Evolutionary conservation across 2,113 vertebrate genomes (phyloP), one percentile per base, ranked within the genome.

Genomic region (Epinephelus lanceolatus): DNA sequence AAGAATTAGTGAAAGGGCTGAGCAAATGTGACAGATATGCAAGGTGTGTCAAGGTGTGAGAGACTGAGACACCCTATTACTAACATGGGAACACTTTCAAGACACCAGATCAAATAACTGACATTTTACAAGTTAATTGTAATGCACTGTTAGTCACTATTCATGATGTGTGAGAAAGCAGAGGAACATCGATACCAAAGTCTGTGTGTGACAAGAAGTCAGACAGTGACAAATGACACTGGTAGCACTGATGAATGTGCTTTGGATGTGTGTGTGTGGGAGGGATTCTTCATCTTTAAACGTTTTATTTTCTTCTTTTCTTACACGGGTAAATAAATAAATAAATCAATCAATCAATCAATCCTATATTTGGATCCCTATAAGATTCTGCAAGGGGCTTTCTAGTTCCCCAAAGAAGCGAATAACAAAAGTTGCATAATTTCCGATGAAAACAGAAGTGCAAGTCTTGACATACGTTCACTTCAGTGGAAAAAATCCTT

Each of bases 11-110:
- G 25, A 57, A 52, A 71, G 19, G n/a, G 2, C 60, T 23, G 14
- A 33, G 40, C 1, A 37, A 42, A 67, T 71, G 47, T 70, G 55
- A 71, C 25, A 78, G 51, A 59, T 6, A 57, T 68, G 56, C 45
- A 76, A 81, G 78, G 71, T n/a, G 81, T 83, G 74, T 37, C 81
- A 49, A 69, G 25, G 51, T 57, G 37, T 71, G 73, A 81, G 30
- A 62, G 47, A 1, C 52, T 0, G 21, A 59, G 37, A 77, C 70
- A 65, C 12, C 62, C 47, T 57, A 25, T 92, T 92, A 91, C 75
- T 89, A 91, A 90, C 47, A 49, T 84, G 78, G 59, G 53, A 87
- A 87, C 52, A 4, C n/a, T 19, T 23, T 84, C 23, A 61, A 78
- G 6, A 60, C 15, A 61, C 1, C n/a, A 14, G n/a, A 57, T 53